A percentile compares a stretch with the other conserved stretches of the same genome.
Evolutionary conservation across 2,888 invertebrate genomes (phyloP).

Genomic region (Latrodectus hesperus): DNA sequence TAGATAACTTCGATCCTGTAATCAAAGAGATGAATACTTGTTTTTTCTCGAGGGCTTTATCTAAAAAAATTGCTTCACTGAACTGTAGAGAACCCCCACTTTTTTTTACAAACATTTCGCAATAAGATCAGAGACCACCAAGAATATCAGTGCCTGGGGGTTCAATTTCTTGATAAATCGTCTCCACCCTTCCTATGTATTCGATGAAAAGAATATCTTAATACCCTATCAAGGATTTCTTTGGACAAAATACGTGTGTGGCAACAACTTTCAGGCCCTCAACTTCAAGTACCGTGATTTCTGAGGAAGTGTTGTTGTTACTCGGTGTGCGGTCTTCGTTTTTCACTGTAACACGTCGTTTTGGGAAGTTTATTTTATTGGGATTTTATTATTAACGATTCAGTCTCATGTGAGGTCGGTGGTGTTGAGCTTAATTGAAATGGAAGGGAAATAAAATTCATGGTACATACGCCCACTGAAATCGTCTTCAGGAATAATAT

Average conservation of each 20-base stretch:
- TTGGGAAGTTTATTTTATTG: neutral
- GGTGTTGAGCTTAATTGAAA: slow-evolving; percentile 2
- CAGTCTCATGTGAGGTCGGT: neutral
- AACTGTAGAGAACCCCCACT: too few relatives aligned
- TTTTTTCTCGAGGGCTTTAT: too few relatives aligned
- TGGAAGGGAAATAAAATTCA: neutral
- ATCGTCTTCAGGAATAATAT: neutral
- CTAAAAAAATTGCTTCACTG: too few relatives aligned
- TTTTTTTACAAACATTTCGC: too few relatives aligned
- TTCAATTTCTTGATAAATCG: neutral
- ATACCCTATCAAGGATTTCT: slow-evolving; percentile 9
- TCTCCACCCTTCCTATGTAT: slow-evolving; percentile 20
- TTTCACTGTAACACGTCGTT: neutral
- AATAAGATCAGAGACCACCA: neutral
- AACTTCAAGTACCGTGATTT: neutral
- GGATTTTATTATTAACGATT: slow-evolving; percentile 5
- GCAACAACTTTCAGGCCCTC: neutral
- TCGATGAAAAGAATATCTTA: slow-evolving; percentile 18
- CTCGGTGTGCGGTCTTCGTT: neutral
- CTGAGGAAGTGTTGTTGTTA: neutral
- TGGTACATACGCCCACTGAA: neutral
- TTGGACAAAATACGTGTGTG: neutral
- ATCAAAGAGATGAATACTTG: too few relatives aligned
- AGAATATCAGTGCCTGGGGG: neutral
- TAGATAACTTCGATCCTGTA: too few relatives aligned